Percentiles rank a stretch among this genome's conserved stretches.
These are phyloP conservation scores for Drosophila repletoides DNA, from an alignment of 1,140 invertebrate species.

Conservation along the genomic window DNA sequence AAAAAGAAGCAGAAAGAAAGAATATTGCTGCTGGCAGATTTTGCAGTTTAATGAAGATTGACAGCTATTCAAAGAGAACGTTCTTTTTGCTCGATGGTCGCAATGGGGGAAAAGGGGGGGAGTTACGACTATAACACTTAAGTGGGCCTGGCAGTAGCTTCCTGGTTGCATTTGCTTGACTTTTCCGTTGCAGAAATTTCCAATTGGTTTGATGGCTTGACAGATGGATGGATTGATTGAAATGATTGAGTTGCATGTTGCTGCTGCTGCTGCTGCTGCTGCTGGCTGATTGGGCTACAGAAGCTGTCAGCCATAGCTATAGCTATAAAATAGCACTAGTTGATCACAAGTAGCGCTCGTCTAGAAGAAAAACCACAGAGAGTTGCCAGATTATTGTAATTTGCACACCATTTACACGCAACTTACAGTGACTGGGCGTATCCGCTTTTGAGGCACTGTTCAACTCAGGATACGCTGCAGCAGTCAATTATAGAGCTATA, in stretches of 20 bases:
- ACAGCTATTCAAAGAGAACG: slow-evolving; percentile 37
- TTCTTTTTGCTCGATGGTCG: background rate
- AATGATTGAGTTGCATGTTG: slow-evolving; percentile 66
- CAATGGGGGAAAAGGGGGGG: too few relatives aligned
- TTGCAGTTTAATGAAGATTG: slow-evolving; percentile 51
- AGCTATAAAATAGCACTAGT: slow-evolving; percentile 38
- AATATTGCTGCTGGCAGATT: slow-evolving; percentile 1
- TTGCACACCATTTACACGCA: slow-evolving; percentile 67
- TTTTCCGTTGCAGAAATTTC: slow-evolving; percentile 49
- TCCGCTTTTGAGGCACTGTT: slow-evolving; percentile 47
- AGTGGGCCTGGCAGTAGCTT: slow-evolving; percentile 32
- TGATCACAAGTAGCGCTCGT: slow-evolving; percentile 27
- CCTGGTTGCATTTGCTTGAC: slow-evolving; percentile 44
- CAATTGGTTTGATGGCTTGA: slow-evolving; percentile 41
- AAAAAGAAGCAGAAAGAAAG: background rate
- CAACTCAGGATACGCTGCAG: too few relatives aligned
- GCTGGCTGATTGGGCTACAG: slow-evolving; percentile 13
- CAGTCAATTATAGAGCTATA: too few relatives aligned
- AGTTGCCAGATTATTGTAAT: slow-evolving; percentile 63
- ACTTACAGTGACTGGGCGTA: slow-evolving; percentile 51
- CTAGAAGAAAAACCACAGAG: too few relatives aligned
- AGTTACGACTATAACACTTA: slow-evolving; percentile 17
- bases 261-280: slow-evolving; percentile 17
- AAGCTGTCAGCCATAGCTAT: slow-evolving; percentile 12
- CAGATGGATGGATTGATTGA: too few relatives aligned